Evolutionary conservation across 2,888 invertebrate genomes (phyloP), one percentile per base, ranked within the genome.

Genomic region (Desoria tigrina): DNA sequence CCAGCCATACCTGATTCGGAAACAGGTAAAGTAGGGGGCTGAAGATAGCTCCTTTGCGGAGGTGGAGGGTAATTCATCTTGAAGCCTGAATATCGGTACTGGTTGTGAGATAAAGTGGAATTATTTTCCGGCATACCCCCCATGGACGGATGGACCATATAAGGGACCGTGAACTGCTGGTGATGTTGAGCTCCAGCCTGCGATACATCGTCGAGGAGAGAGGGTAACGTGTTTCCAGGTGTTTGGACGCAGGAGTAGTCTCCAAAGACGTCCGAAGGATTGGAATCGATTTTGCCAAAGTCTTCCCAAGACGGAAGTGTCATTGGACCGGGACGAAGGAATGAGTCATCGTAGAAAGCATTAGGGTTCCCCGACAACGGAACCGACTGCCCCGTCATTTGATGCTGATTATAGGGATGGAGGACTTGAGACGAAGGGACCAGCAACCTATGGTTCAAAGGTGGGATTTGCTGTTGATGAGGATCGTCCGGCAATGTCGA

Each of bases 1-100:
- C n/a, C n/a, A n/a, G n/a, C n/a, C n/a, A 32, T 70, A 71, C 91
- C 92, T 67, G 92, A 92, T 79, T 92, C 92, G 63, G 92, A 92
- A 79, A 89, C 90, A 74, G 92, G 92, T 49, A 92, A 92, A 74
- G 92, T 92, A 77, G 64, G 83, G 78, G 57, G 83, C 81, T 68
- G 82, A 82, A 49, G 14, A 32, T 32, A 55, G 28, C 32, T 55
- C 32, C 55, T 55, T 79, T 57, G 62, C 59, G 56, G 59, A 53
- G 55, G 63, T 55, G 69, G 62, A 66, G 58, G 66, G 60, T 71
- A 72, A 24, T 68, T 61, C 70, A 74, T 72, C 58, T 73, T 75
- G 63, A 73, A 68, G 65, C 65, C 67, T 42, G 76, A 65, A 66
- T 74, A 75, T 66, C 74, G 67, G 64, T 74, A 71, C 59, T 65